Conservation (phyloP, 1,140 invertebrate genomes). For the Trachymyrmex cornetzi region DNA sequence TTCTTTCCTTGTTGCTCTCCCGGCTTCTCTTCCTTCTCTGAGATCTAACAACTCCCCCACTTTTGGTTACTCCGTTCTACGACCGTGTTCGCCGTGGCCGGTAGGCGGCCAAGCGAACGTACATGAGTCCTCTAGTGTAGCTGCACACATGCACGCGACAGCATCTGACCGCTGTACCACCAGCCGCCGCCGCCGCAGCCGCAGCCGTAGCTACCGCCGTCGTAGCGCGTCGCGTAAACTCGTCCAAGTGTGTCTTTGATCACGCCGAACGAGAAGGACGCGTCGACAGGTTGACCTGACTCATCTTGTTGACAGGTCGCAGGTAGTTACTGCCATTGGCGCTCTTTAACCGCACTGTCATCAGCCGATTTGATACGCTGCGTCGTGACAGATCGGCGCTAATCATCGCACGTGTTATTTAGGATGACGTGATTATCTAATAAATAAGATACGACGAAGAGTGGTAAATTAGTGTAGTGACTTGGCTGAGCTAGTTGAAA, state of each 20-base stretch:
- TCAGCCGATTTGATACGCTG: not conserved
- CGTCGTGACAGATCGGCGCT: constrained; percentile 25
- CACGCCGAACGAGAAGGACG: constrained; percentile 50
- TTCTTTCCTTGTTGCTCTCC: constrained; percentile 22
- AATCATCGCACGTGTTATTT: constrained; percentile 42
- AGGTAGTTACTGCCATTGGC: constrained; percentile 21
- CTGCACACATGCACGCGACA: constrained; percentile 87
- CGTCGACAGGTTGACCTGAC: constrained; percentile 45
- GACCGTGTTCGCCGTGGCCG: constrained; percentile 74
- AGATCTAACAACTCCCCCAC: constrained; percentile 78
- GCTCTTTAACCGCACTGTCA: not conserved
- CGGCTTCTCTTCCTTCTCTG: constrained; percentile 24
- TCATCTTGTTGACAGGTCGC: constrained; percentile 39
- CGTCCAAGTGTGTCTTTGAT: constrained; percentile 64
- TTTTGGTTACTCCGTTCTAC: constrained; percentile 60
- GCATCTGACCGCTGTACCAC: constrained; percentile 82
- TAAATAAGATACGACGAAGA: not conserved
- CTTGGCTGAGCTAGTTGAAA: not conserved
- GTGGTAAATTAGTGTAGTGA: constrained; percentile 45
- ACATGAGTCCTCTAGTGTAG: constrained; percentile 82
- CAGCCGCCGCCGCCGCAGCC: constrained; percentile 71
- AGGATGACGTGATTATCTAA: not conserved
- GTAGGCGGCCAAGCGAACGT: constrained; percentile 77
- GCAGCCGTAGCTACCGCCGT: constrained; percentile 70
- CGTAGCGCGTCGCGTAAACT: constrained; percentile 68